phyloP scores from a whole-genome alignment of 1,140 invertebrate genomes.

The Sitobion miscanthi region DNA sequence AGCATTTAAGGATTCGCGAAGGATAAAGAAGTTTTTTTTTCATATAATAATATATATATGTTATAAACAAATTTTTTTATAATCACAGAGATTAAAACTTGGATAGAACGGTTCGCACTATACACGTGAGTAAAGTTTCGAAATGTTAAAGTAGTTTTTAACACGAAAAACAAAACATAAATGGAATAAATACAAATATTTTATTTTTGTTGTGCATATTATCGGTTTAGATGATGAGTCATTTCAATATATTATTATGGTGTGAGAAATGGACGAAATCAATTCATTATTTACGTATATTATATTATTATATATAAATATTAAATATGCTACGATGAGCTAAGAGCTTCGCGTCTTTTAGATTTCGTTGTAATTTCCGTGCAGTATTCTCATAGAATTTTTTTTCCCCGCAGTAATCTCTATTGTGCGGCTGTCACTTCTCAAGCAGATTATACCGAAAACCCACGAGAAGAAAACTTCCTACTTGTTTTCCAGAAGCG shows the following conservation, averaged over 20 bases:
- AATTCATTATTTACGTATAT: neutral
- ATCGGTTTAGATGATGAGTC: neutral
- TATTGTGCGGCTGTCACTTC: neutral
- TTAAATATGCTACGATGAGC: neutral
- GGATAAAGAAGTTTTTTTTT: neutral
- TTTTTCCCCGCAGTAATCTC: neutral
- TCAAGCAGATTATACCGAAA: neutral
- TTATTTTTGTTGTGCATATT: neutral
- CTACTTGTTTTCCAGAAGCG: neutral
- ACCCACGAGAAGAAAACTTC: neutral
- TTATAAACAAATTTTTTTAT: neutral
- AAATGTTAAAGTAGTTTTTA: neutral
- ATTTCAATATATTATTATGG: neutral
- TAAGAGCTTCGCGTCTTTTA: neutral
- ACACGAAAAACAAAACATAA: neutral
- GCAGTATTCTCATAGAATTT: neutral
- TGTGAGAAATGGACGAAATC: neutral
- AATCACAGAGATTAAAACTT: conserved; percentile 18
- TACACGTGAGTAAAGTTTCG: neutral
- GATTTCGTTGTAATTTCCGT: neutral
- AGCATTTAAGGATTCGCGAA: neutral
- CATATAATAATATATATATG: neutral
- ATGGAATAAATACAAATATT: neutral
- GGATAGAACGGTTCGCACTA: neutral
- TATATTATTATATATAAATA: neutral